Conservation (phyloP, 2,888 invertebrate genomes). For the Phorcus lineatus region DNA sequence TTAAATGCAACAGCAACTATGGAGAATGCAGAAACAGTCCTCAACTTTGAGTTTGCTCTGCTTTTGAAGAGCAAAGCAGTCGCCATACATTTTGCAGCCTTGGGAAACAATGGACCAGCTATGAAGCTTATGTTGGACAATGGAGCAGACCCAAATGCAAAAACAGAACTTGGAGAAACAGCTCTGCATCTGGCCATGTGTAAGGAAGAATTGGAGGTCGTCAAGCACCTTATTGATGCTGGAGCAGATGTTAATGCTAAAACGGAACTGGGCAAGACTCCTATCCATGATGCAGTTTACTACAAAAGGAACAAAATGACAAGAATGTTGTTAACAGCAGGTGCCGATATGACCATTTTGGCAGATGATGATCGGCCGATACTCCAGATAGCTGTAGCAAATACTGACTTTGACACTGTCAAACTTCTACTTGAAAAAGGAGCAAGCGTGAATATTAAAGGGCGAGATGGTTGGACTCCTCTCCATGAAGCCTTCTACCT, state of each 20-base stretch:
- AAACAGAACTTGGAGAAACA: conserved; percentile 39
- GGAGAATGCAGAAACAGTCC: not conserved
- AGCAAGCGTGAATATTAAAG: conserved; percentile 34
- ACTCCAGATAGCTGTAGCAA: conserved; percentile 39
- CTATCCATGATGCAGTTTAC: conserved; percentile 42
- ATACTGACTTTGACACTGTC: conserved; percentile 34
- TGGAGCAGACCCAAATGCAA: conserved; percentile 38
- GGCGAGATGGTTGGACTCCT: conserved; percentile 40
- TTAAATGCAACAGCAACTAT: not conserved
- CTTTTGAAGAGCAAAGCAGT: conserved; percentile 40
- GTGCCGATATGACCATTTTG: conserved; percentile 29
- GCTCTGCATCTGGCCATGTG: conserved; percentile 40
- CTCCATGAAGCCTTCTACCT: conserved; percentile 45
- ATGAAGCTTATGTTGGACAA: conserved; percentile 35
- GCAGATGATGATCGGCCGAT: conserved; percentile 35
- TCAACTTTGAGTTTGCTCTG: not conserved
- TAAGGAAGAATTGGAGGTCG: conserved; percentile 31
- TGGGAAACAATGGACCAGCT: conserved; percentile 33
- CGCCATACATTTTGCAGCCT: conserved; percentile 43
- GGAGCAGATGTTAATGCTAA: conserved; percentile 34
- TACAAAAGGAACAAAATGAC: conserved; percentile 30
- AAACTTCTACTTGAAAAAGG: conserved; percentile 34
- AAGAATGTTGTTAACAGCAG: conserved; percentile 32
- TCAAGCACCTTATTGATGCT: conserved; percentile 33
- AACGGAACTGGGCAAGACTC: conserved; percentile 33